phyloP scores from a whole-genome alignment of 2,113 vertebrate species.

The Platysternon megacephalum region DNA sequence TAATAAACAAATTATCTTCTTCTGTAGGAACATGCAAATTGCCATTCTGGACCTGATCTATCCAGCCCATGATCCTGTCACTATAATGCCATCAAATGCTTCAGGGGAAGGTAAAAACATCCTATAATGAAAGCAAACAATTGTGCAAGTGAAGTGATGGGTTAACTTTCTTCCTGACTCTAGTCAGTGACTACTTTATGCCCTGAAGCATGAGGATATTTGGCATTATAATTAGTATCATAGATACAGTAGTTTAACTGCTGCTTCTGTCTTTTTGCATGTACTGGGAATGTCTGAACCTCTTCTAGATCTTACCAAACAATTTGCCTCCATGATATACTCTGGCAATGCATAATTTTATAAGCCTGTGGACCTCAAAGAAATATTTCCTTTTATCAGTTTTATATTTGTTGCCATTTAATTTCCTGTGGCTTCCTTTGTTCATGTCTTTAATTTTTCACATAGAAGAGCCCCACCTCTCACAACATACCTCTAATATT shows the following conservation, averaged over 20 bases:
- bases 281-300: not conserved
- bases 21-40: not conserved
- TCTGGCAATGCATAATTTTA: not conserved
- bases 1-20: not conserved
- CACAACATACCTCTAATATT: not conserved
- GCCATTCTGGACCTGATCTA: not conserved
- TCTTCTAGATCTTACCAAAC: not conserved
- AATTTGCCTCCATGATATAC: not conserved
- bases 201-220: not conserved
- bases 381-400: not conserved
- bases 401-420: not conserved
- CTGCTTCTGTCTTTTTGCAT: not conserved
- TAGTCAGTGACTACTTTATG: not conserved
- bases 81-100: not conserved
- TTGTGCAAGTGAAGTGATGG: not conserved
- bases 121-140: not conserved
- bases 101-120: not conserved
- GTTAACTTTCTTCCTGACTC: not conserved
- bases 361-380: not conserved
- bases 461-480: too few species aligned
- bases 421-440: not conserved
- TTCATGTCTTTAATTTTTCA: not conserved
- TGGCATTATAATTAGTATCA: not conserved
- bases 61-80: not conserved
- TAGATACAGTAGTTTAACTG: not conserved